Percentiles rank a stretch among this genome's conserved stretches.
Evolutionary conservation across 2,888 invertebrate species (phyloP).

Genomic region (Cryptus viduatorius): DNA sequence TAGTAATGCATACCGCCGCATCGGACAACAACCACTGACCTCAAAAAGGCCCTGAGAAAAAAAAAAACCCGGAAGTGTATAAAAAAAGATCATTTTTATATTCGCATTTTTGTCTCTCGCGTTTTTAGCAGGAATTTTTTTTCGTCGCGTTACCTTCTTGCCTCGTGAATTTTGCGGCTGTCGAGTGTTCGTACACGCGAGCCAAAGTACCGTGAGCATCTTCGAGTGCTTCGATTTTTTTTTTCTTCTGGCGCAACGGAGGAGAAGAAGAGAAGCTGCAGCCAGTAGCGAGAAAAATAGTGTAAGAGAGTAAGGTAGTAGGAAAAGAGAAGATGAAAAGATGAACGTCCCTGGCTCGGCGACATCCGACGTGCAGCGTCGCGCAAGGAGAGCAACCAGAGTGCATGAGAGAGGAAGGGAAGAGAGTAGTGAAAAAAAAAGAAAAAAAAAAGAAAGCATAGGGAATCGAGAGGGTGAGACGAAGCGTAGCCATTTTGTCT

Average conservation of each 20-base stretch:
- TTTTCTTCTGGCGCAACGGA: constrained; percentile 38
- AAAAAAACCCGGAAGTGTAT: background rate
- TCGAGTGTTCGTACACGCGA: constrained; percentile 44
- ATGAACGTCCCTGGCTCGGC: constrained; percentile 47
- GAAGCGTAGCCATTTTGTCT: constrained; percentile 83
- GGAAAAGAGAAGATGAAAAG: constrained; percentile 48
- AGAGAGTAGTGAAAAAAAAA: constrained; percentile 35
- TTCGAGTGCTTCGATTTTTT: constrained; percentile 57
- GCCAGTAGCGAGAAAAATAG: constrained; percentile 2
- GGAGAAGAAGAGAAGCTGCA: constrained; percentile 62
- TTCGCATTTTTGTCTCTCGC: background rate
- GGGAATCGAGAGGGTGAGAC: constrained; percentile 79
- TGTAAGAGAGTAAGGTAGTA: constrained; percentile 44
- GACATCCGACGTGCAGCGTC: constrained; percentile 66
- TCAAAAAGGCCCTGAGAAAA: constrained; percentile 3
- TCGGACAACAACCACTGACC: constrained; percentile 65
- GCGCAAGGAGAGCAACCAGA: constrained; percentile 62
- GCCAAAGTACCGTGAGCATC: constrained; percentile 58
- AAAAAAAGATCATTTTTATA: background rate
- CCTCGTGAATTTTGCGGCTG: constrained; percentile 8
- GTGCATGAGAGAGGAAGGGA: constrained; percentile 49
- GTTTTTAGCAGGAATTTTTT: background rate
- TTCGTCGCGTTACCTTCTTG: constrained; percentile 3
- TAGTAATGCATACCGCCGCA: constrained; percentile 79
- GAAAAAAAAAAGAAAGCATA: constrained; percentile 72